Percentiles rank a stretch among this genome's conserved stretches.
Evolutionary conservation across 2,113 vertebrate genomes (phyloP).

Genomic region (Morone chrysops): DNA sequence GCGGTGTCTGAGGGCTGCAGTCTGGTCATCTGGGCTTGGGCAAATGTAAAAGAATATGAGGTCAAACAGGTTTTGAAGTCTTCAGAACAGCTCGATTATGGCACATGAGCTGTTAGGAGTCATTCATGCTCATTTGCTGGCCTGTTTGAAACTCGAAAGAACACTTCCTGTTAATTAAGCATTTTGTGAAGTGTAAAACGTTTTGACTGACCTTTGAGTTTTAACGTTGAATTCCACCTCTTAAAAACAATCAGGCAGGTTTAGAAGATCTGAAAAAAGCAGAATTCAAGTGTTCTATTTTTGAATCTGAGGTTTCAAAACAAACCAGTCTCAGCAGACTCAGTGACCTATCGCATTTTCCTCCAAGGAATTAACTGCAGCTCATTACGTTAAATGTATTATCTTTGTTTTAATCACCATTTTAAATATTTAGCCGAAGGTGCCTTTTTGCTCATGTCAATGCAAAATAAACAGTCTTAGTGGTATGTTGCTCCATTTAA

Average conservation of each 20-base stretch:
- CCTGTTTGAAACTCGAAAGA: slow-evolving; percentile 43
- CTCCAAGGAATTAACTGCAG: not conserved
- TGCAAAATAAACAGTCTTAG: slow-evolving; percentile 31
- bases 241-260: not conserved
- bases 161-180: slow-evolving; percentile 43
- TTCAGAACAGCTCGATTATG: slow-evolving; percentile 50
- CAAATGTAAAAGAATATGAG: slow-evolving; percentile 5
- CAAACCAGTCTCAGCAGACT: slow-evolving; percentile 7
- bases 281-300: not conserved
- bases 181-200: slow-evolving; percentile 52
- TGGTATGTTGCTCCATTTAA: slow-evolving; percentile 52
- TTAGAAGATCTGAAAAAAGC: not conserved
- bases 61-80: slow-evolving; percentile 16
- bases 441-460: slow-evolving; percentile 10
- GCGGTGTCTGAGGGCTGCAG: not conserved
- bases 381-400: slow-evolving; percentile 17
- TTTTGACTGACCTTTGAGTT: slow-evolving; percentile 51
- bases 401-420: slow-evolving; percentile 31
- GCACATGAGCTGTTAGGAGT: slow-evolving; percentile 24
- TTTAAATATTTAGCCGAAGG: slow-evolving; percentile 5
- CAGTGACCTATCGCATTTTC: not conserved
- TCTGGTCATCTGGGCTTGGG: not conserved
- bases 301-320: slow-evolving; percentile 20
- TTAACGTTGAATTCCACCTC: not conserved
- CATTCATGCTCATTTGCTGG: slow-evolving; percentile 47